Evolutionary conservation across 2,888 invertebrate genomes (phyloP), one percentile per base, ranked within the genome.

Genomic region (Choristoneura rosaceana): DNA sequence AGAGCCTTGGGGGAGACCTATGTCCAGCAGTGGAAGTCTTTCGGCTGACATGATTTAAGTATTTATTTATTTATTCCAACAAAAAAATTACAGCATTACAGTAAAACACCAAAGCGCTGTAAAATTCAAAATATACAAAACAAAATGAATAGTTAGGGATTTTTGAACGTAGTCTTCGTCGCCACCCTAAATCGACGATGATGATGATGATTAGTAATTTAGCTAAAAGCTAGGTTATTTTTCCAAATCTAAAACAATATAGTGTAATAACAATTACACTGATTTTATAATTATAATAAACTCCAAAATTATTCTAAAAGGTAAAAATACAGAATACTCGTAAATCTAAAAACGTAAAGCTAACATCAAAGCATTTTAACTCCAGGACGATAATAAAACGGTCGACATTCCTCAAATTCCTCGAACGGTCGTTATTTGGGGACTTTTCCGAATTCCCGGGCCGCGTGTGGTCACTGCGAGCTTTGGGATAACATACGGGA

Each of bases 401-500:
- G 25, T 33, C 10, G 15, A 41, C 17, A 38, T 71, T 66, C 66
- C 55, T 82, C 80, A 86, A 88, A 90, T 88, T 84, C 82, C 85
- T 79, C 74, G 85, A 90, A 88, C 87, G 88, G 76, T 86, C 68
- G 80, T 81, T 87, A 88, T 85, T 88, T 86, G 82, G 83, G 80
- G 85, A 89, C 84, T 87, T 90, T 90, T 87, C 87, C 86, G 85
- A 81, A 90, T 90, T 85, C 88, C 86, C 75, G 79, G 74, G 77
- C 79, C 80, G 78, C 82, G 84, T 88, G 87, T 85, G 87, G 89
- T 88, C 77, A 78, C 74, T 73, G 67, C 73, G 67, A 74, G 47
- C 52, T 59, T 60, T 7, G 10, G 55, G 14, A n/a, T 38, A 38
- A 52, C 34, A 63, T 17, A 60, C 47, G 17, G 38, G 14, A 1